Evolutionary conservation across 35 echinoderm and acorn worm genomes (phyloP).

Genomic region (Heliocidaris erythrogramma): DNA sequence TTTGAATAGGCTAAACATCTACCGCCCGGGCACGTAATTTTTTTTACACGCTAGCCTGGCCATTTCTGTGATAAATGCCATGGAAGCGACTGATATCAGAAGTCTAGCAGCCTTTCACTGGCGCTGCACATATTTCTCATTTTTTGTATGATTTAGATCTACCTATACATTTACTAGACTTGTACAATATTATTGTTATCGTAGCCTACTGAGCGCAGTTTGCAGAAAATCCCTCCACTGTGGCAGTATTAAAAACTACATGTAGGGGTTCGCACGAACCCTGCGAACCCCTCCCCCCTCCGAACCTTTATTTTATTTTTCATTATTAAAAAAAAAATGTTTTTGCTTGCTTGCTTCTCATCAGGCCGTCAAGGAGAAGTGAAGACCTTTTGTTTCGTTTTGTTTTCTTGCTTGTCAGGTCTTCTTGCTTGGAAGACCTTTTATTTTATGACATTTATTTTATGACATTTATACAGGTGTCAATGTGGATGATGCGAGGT

Average conservation of each 20-base stretch:
- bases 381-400: neutral
- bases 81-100: neutral
- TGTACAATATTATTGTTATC: neutral
- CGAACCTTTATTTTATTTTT: neutral
- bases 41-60: too few relatives aligned
- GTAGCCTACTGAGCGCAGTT: neutral
- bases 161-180: neutral
- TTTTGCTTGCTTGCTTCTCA: neutral
- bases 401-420: too few relatives aligned
- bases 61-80: neutral
- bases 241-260: neutral
- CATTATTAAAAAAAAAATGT: too few relatives aligned
- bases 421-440: neutral
- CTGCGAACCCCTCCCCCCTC: too few relatives aligned
- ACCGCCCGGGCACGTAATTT: neutral
- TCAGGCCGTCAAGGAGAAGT: neutral
- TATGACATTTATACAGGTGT: constrained; percentile 15
- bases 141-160: neutral
- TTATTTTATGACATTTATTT: neutral
- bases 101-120: neutral
- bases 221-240: neutral
- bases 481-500: neutral
- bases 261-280: too few relatives aligned
- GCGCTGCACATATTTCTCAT: neutral
- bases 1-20: neutral